Evolutionary conservation across 2,797 vertebrate species (phyloP), one percentile per base, ranked within the genome.

Genomic region (Mormyrops boulengeri): DNA sequence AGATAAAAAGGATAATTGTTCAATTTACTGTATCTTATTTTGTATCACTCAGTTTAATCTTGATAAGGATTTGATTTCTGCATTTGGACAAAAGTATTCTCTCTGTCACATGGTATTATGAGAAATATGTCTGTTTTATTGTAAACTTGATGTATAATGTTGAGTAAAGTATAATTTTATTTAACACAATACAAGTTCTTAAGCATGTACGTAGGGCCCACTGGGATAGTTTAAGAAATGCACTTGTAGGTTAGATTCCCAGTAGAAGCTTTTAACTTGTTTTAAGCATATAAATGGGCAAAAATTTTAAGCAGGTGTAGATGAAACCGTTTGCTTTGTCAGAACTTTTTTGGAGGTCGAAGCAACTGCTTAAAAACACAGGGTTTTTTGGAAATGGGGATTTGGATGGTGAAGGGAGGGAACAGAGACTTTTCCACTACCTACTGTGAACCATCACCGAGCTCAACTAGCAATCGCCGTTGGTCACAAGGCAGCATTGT

Each of bases 401-500:
- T 73, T 38, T 5, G 4, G 66, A 14, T 38, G 2, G 4, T 30
- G 66, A 38, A 34, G 30, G 30, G 11, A 69, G 26, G 30, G 66
- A 11, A 26, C 7, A 66, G 60, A 34, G 66, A 69, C 4, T 1
- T 38, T 73, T 38, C 66, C 30, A 38, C 66, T 38, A 38, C 11
- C 4, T 73, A 34, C 30, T 14, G 66, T 17, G 30, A 73, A 14
- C n/a, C 57, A 14, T 38, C 62, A 53, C 88, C 60, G 50, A 89
- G 22, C 17, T 8, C 26, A n/a, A 62, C 57, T 84, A 44, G 49
- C 9, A 89, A 87, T 91, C 50, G 91, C 89, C 89, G 69, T 26
- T 86, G 89, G 92, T 91, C 92, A 93, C 91, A 91, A 91, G 92
- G 92, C 87, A 87, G 85, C 60, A 89, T 88, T 91, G 85, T 90